Evolutionary conservation across 1,140 invertebrate species (phyloP), one percentile per base, ranked within the genome.

Genomic region (Bactericera cockerelli): DNA sequence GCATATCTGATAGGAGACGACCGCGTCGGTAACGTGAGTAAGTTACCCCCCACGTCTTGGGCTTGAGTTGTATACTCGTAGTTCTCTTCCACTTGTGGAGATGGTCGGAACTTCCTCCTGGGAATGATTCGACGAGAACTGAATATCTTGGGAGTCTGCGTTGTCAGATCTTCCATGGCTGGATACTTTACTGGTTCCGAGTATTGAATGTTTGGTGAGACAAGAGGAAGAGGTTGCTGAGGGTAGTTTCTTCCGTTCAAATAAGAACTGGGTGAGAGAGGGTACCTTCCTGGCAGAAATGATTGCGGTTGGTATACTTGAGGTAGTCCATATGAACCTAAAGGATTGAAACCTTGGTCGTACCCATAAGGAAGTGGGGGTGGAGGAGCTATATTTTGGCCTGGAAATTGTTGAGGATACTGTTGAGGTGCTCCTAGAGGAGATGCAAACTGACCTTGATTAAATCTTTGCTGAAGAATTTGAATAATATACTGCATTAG

Each of bases 321-420:
- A 14, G 55, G 33, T 13, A 26, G 22, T 4, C 14, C 56, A 1
- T 68, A 58, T 31, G 71, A 69, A 62, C 72, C 71, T 11, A 70
- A 67, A 1, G 71, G 67, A 59, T 71, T 72, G 0, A 68, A 66
- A n/a, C 72, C 69, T 39, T 74, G 70, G 57, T 74, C 70, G 49
- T 73, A 72, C 11, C 71, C 72, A 39, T 74, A 71, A 36, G 73
- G 71, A 1, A 74, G 60, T 53, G 72, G 73, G 0, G 67, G 69
- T 16, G 33, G 33, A 49, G 42, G 42, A 4, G 42, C n/a, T 19
- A 49, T 49, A n/a, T 4, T 49, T 49, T 49, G 42, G 19, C 22
- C 19, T 0, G 72, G 72, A 57, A 73, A 71, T 16, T 64, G 4
- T 36, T 11, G 10, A 36, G 10, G 10, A 36, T 36, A 36, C 10